phyloP scores from a whole-genome alignment of 2,797 vertebrate species.

The Chanos chanos region DNA sequence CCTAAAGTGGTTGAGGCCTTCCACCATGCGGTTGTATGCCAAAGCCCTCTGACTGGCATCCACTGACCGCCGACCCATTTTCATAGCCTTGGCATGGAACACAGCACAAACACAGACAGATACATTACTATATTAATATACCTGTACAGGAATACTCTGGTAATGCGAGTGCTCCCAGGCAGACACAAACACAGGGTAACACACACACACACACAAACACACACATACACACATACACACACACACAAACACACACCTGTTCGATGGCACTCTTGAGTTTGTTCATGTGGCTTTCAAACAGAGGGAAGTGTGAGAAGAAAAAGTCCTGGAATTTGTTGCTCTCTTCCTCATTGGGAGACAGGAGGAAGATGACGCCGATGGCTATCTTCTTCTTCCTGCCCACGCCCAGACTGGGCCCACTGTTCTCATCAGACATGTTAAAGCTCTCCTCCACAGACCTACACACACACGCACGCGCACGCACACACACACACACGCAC shows the following conservation, averaged over 20 bases:
- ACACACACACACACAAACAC: neutral
- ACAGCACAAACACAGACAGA: constrained; percentile 9
- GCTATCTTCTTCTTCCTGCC: constrained; percentile 97
- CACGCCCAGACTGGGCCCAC: constrained; percentile 83
- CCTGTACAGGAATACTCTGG: no score
- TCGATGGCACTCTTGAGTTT: constrained; percentile 96
- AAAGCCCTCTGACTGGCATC: constrained; percentile 91
- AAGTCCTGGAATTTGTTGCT: constrained; percentile 95
- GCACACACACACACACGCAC: neutral
- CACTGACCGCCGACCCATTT: constrained; percentile 92
- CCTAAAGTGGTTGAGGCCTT: constrained; percentile 97
- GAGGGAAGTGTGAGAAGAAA: constrained; percentile 98
- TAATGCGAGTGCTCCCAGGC: neutral
- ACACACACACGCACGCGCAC: neutral
- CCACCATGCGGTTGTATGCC: constrained; percentile 93
- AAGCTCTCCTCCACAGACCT: constrained; percentile 99
- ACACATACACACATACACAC: neutral
- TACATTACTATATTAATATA: neutral
- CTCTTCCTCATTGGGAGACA: constrained; percentile 87
- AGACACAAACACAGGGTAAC: neutral
- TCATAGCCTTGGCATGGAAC: constrained; percentile 84
- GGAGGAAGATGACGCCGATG: constrained; percentile 93
- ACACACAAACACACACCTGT: constrained; percentile 74
- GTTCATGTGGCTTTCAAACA: constrained; percentile 99
- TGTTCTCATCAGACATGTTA: constrained; percentile 96